Evolutionary conservation across 2,797 vertebrate genomes (phyloP), one percentile per base, ranked within the genome.

Genomic region (Oceanodroma leucorhoa): DNA sequence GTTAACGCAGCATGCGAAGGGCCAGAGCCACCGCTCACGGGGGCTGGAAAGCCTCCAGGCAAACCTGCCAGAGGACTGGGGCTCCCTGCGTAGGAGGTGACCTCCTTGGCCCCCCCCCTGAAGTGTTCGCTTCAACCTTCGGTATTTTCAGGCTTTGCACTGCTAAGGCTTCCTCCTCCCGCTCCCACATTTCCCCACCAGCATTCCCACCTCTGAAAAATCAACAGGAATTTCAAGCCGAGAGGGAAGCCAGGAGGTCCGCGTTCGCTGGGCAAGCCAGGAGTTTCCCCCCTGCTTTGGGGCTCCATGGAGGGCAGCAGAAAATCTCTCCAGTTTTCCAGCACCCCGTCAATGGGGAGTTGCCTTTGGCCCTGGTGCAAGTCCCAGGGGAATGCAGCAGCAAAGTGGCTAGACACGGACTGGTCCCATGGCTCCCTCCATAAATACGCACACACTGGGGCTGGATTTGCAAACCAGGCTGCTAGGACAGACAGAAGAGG

Each of bases 251-350:
- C 45, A 29, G 60, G 71, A 70, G 54, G n/a, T 23, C 40, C 1
- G 0, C 0, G 0, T 20, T 54, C 0, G 0, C 61, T 9, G 32
- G 69, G 77, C 32, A 30, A 34, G 30, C 1, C 1, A 1, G 34
- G 41, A 70, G 60, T 14, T 61, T 41, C n/a, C 17, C 12, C 11
- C 29, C 2, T 22, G 36, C 17, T 60, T 29, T 45, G 24, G 20
- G 23, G 57, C 3, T 80, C 20, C 22, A 36, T 60, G 62, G 38
- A 71, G 82, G 29, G 32, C 20, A 21, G 69, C 8, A 50, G 62
- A 18, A 60, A 54, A 19, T 36, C 62, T 27, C 4, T 48, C 21
- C 50, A 0, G 9, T 34, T 75, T 82, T 43, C 50, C 81, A 50
- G 50, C 69, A 18, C 1, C 27, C 9, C 2, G 0, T 3, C 7